These are phyloP conservation scores for Phenganax subtilis DNA, from an alignment of 92 coral and sea anemone species.

Conservation along the genomic window DNA sequence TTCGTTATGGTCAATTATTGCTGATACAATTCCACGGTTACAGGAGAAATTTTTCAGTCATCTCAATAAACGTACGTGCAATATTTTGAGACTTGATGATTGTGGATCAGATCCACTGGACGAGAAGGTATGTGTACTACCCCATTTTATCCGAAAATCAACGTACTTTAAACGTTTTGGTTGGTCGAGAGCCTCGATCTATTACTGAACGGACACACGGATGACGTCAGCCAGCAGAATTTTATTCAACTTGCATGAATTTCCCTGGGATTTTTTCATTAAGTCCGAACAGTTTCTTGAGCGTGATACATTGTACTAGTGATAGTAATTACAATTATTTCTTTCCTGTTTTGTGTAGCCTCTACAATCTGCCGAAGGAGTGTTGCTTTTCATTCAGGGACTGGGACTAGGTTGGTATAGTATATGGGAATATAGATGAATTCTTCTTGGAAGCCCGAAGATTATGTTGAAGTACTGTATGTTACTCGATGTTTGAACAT, in stretches of 20 bases:
- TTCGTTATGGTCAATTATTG: background rate
- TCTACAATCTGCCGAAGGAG: slow-evolving; percentile 81
- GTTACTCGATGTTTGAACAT: no score
- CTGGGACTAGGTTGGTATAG: slow-evolving; percentile 82
- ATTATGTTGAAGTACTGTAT: no score
- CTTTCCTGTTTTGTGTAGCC: slow-evolving; percentile 58
- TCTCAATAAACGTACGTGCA: slow-evolving; percentile 75
- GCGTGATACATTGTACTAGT: no score
- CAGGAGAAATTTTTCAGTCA: slow-evolving; percentile 75
- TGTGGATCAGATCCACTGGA: slow-evolving; percentile 99
- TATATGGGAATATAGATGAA: no score
- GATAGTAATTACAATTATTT: no score
- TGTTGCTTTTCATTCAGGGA: slow-evolving; percentile 94
- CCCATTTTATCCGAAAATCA: background rate
- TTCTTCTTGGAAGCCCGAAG: no score
- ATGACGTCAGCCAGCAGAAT: no score
- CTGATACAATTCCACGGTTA: background rate
- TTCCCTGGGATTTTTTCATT: no score
- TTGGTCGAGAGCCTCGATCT: no score
- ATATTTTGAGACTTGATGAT: slow-evolving; percentile 78
- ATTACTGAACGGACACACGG: no score
- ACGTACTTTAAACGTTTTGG: background rate
- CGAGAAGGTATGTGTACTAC: slow-evolving; percentile 62
- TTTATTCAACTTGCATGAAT: no score
- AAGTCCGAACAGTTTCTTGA: no score